These are phyloP conservation scores for Dasyurus viverrinus DNA, from an alignment of 2,113 vertebrate genomes.

Conservation along the genomic window DNA sequence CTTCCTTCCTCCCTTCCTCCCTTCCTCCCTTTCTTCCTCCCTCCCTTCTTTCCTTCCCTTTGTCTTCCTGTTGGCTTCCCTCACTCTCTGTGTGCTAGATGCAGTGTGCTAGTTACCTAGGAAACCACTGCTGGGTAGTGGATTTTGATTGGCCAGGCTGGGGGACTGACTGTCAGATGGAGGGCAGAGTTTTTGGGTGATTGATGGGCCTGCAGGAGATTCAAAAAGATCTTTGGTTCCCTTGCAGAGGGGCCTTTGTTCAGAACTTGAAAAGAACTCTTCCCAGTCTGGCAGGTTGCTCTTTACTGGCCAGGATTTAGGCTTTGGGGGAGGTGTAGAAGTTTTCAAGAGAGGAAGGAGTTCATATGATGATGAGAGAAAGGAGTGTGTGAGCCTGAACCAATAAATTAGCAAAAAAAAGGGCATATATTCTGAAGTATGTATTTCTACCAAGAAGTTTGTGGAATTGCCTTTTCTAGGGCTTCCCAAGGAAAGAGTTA, in stretches of 20 bases:
- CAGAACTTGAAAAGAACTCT: not conserved
- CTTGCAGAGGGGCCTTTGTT: not conserved
- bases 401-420: not conserved
- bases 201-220: conserved; percentile 26
- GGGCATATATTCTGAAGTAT: not conserved
- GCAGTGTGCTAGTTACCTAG: conserved; percentile 72
- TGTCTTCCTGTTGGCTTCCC: conserved; percentile 15
- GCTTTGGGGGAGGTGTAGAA: not conserved
- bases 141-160: conserved; percentile 63
- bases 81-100: conserved; percentile 62
- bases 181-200: conserved; percentile 68
- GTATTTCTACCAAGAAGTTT: not conserved
- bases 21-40: not conserved
- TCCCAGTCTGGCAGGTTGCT: not conserved
- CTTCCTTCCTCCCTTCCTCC: not conserved
- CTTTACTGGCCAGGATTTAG: not conserved
- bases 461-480: not conserved
- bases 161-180: conserved; percentile 66
- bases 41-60: not conserved
- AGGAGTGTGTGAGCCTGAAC: not conserved
- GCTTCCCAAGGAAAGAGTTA: not conserved
- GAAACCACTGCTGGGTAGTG: conserved; percentile 64
- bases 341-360: not conserved
- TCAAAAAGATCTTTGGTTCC: conserved; percentile 21
- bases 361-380: conserved; percentile 8